A percentile compares a stretch with the other conserved stretches of the same genome.
These are phyloP conservation scores for Isichthys henryi DNA, from an alignment of 2,113 vertebrate genomes.

Conservation along the genomic window DNA sequence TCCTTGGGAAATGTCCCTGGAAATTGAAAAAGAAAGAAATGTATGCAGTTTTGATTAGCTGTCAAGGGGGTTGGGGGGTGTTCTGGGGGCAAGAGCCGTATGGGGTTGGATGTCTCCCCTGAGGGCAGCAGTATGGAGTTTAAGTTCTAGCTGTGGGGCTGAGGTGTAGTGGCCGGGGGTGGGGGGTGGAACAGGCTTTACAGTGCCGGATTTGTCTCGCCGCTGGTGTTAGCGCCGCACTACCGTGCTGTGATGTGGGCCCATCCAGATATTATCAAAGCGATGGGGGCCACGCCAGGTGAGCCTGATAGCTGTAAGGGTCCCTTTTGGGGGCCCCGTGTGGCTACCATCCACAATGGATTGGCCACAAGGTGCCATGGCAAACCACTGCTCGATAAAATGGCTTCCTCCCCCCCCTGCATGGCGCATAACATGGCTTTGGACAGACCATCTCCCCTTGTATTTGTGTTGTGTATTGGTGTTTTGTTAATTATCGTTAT, in stretches of 20 bases:
- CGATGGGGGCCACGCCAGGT: conserved; percentile 46
- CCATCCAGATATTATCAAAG: conserved; percentile 39
- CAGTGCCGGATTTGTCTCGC: conserved; percentile 43
- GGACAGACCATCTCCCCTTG: background rate
- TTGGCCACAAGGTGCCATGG: conserved; percentile 21
- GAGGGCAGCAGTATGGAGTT: conserved; percentile 19
- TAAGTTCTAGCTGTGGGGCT: conserved; percentile 23
- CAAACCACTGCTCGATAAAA: background rate
- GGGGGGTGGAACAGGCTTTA: conserved; percentile 29
- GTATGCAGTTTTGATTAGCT: conserved; percentile 10
- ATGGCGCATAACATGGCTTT: background rate
- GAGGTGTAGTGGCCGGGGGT: conserved; percentile 28
- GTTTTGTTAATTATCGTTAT: background rate
- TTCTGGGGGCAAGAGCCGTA: background rate
- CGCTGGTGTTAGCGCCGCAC: conserved; percentile 42
- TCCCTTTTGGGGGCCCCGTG: conserved; percentile 26
- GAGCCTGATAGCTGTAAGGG: conserved; percentile 47
- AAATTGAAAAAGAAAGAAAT: conserved; percentile 9
- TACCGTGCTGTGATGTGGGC: conserved; percentile 57
- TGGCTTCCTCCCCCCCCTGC: background rate
- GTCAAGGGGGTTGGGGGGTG: background rate
- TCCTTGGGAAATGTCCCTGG: background rate
- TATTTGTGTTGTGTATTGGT: conserved; percentile 4
- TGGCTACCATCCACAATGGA: conserved; percentile 13
- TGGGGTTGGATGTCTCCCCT: background rate